Conservation (phyloP, 2,797 vertebrate species). For the Crenichthys baileyi region DNA sequence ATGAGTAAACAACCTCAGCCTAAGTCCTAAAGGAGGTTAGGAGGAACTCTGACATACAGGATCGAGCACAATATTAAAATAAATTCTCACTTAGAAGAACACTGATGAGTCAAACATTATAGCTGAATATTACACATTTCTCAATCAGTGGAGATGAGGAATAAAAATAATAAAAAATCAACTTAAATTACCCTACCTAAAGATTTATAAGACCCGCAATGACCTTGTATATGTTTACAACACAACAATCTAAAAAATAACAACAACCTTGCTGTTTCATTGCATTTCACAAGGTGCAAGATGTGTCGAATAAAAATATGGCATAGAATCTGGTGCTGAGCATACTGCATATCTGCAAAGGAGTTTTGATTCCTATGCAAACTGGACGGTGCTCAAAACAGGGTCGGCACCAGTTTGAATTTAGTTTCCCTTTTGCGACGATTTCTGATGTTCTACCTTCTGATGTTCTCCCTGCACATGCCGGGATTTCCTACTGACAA, state of each 20-base stretch:
- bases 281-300: neutral
- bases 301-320: neutral
- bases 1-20: constrained; percentile 17
- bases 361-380: neutral
- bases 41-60: neutral
- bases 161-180: neutral
- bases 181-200: neutral
- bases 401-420: too few species aligned
- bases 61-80: neutral
- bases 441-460: too few species aligned
- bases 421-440: too few species aligned
- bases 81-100: neutral
- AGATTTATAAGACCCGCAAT: neutral
- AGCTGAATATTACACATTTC: too few species aligned
- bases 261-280: neutral
- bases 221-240: neutral
- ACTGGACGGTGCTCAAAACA: neutral
- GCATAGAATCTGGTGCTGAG: neutral
- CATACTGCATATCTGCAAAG: neutral
- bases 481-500: too few species aligned
- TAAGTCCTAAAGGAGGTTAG: neutral
- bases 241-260: neutral
- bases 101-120: neutral
- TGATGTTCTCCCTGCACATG: too few species aligned
- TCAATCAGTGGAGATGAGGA: neutral